A percentile compares a stretch with the other conserved stretches of the same genome.
Evolutionary conservation across 2,797 vertebrate species (phyloP).

Genomic region (Saxicola maurus): DNA sequence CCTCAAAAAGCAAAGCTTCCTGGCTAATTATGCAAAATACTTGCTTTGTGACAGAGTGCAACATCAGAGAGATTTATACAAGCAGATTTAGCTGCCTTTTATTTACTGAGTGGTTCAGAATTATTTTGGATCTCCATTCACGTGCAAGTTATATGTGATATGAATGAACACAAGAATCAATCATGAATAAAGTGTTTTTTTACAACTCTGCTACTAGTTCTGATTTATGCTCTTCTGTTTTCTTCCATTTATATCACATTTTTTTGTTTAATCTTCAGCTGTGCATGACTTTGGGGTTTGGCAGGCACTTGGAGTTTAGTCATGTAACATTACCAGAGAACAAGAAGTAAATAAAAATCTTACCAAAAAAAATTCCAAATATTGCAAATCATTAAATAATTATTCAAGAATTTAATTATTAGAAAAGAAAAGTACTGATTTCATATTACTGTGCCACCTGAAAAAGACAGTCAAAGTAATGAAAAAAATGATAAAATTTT

Average conservation of each 20-base stretch:
- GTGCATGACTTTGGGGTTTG: neutral
- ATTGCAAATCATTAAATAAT: neutral
- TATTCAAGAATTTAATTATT: neutral
- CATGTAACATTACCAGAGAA: neutral
- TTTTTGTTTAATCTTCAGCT: neutral
- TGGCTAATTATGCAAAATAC: constrained; percentile 41
- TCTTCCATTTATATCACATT: neutral
- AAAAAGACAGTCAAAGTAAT: neutral
- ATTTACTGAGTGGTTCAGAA: neutral
- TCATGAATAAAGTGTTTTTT: neutral
- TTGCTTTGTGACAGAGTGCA: constrained; percentile 3
- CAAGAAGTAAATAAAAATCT: neutral
- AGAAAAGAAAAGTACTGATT: neutral
- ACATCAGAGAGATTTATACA: constrained; percentile 16
- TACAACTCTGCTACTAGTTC: neutral
- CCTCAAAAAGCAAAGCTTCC: constrained; percentile 6
- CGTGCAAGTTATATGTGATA: neutral
- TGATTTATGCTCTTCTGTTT: neutral
- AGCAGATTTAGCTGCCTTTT: constrained; percentile 10
- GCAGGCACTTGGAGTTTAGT: neutral
- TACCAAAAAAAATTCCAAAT: neutral
- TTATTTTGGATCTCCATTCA: neutral
- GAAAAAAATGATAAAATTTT: neutral
- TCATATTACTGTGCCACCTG: neutral
- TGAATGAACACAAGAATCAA: neutral